Conservation (phyloP, 2,797 vertebrate species). For the Dendrocincla tyrannina region DNA sequence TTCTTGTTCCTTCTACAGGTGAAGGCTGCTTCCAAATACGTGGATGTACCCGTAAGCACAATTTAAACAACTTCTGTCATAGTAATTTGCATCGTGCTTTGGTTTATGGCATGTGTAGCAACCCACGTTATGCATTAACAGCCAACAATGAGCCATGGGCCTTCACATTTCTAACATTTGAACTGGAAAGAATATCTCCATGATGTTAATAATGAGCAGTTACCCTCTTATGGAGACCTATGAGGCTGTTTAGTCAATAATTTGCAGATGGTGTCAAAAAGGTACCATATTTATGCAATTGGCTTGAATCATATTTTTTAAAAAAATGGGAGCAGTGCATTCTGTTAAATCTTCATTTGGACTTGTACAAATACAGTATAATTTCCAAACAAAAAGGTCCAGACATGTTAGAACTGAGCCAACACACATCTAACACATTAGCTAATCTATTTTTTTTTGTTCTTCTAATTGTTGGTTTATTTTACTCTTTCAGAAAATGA, state of each 20-base stretch:
- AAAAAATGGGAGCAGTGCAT: conserved; percentile 48
- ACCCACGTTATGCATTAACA: conserved; percentile 11
- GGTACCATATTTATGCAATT: conserved; percentile 64
- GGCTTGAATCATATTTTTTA: conserved; percentile 34
- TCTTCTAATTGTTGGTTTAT: conserved; percentile 68
- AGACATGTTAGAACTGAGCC: conserved; percentile 58
- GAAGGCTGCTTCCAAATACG: conserved; percentile 99
- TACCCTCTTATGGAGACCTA: conserved; percentile 34
- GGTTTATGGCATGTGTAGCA: conserved; percentile 36
- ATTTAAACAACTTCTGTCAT: conserved; percentile 64
- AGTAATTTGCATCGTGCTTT: conserved; percentile 30
- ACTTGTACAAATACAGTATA: conserved; percentile 63
- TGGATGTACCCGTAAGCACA: conserved; percentile 98
- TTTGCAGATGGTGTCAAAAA: conserved; percentile 63
- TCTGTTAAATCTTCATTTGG: conserved; percentile 66
- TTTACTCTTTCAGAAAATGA: conserved; percentile 58
- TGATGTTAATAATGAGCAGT: conserved; percentile 48
- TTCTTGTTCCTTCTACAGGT: conserved; percentile 85
- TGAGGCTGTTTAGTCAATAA: conserved; percentile 43
- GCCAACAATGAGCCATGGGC: background rate
- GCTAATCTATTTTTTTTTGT: conserved; percentile 65
- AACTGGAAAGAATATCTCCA: conserved; percentile 32
- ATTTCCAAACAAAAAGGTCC: conserved; percentile 68
- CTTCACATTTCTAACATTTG: conserved; percentile 24
- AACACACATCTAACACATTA: conserved; percentile 65